Evolutionary conservation across 30 jellyfish, hydroid and myxozoan genomes (phyloP).

Genomic region (Chironex yamaguchii): DNA sequence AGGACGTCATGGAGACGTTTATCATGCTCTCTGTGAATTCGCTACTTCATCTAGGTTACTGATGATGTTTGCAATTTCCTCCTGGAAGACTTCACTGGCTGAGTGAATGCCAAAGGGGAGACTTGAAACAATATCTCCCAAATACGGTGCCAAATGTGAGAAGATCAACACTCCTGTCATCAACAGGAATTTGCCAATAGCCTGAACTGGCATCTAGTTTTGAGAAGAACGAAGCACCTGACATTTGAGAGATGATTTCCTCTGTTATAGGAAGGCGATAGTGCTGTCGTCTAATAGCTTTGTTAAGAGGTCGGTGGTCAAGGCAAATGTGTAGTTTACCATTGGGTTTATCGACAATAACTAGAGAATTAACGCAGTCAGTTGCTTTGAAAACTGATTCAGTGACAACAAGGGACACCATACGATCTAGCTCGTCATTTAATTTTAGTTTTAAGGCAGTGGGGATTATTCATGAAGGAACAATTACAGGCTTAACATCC

Average conservation of each 20-base stretch:
- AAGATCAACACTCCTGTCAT: conserved; percentile 47
- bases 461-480: conserved; percentile 59
- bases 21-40: conserved; percentile 55
- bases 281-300: conserved; percentile 78
- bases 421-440: conserved; percentile 71
- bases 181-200: conserved; percentile 74
- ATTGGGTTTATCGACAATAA: conserved; percentile 59
- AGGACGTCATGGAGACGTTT: conserved; percentile 3
- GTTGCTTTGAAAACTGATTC: conserved; percentile 69
- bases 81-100: conserved; percentile 69
- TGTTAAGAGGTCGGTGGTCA: conserved; percentile 82
- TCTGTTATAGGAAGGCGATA: conserved; percentile 75
- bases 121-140: conserved; percentile 79
- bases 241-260: conserved; percentile 67
- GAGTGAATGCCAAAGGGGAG: conserved; percentile 79
- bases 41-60: conserved; percentile 52
- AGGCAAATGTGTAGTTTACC: conserved; percentile 81
- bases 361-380: conserved; percentile 83
- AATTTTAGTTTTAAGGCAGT: conserved; percentile 51
- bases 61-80: conserved; percentile 36
- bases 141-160: conserved; percentile 76
- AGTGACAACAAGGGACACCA: conserved; percentile 54
- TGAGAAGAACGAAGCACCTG: conserved; percentile 76
- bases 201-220: conserved; percentile 75
- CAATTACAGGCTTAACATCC: conserved; percentile 31